Evolutionary conservation across 2,888 invertebrate species (phyloP).

Genomic region (Meiosimyza decipiens): DNA sequence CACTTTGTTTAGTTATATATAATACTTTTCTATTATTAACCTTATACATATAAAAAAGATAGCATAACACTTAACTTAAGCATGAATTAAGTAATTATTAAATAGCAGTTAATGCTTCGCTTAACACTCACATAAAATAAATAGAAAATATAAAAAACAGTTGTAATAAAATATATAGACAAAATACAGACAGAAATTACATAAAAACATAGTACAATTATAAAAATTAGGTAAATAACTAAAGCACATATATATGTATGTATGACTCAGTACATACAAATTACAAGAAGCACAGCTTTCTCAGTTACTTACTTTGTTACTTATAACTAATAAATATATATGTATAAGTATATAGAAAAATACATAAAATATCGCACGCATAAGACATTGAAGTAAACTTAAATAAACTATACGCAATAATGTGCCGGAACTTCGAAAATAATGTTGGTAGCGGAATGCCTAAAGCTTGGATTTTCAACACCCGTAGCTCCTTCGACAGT

Average conservation of each 20-base stretch:
- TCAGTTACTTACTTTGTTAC: slow-evolving; percentile 1
- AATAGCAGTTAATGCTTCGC: slow-evolving; percentile 25
- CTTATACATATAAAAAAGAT: slow-evolving; percentile 12
- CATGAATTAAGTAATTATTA: slow-evolving; percentile 32
- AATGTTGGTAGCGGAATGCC: slow-evolving; percentile 61
- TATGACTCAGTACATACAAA: background rate
- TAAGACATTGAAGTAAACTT: background rate
- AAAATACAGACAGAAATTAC: background rate
- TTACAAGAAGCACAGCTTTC: slow-evolving; percentile 35
- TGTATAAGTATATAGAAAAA: slow-evolving; percentile 26
- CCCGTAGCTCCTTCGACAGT: slow-evolving; percentile 62
- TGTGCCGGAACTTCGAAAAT: slow-evolving; percentile 66
- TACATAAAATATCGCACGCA: slow-evolving; percentile 8
- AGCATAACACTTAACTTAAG: slow-evolving; percentile 9
- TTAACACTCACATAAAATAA: background rate
- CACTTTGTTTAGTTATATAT: background rate
- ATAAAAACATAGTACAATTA: slow-evolving; percentile 5
- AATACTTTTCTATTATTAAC: slow-evolving; percentile 21
- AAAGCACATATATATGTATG: background rate
- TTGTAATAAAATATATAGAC: slow-evolving; percentile 15
- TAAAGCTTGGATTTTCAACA: slow-evolving; percentile 63
- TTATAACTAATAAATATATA: slow-evolving; percentile 2
- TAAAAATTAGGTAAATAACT: background rate
- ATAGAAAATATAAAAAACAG: no score
- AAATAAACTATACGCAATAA: slow-evolving; percentile 57